Conservation (phyloP, 2,797 vertebrate genomes). For the Craterocephalus amniculus region DNA sequence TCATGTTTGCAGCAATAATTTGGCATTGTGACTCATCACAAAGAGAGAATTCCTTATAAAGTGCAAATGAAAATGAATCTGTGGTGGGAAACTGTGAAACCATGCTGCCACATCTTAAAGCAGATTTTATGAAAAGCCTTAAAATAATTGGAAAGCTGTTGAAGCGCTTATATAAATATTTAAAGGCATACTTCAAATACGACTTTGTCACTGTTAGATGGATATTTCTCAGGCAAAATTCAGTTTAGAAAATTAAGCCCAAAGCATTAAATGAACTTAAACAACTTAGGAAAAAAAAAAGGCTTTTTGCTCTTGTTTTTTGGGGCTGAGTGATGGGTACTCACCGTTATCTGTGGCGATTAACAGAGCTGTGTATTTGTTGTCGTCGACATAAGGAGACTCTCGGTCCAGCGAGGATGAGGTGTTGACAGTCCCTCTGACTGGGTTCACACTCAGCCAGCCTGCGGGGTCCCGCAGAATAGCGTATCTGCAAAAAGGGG, state of each 20-base stretch:
- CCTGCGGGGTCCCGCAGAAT: slow-evolving; percentile 91
- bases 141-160: slow-evolving; percentile 1
- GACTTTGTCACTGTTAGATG: not conserved
- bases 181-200: not conserved
- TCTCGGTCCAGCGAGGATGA: slow-evolving; percentile 91
- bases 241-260: not conserved
- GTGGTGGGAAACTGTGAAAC: not conserved
- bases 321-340: slow-evolving; percentile 39
- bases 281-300: not conserved
- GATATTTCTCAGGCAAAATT: not conserved
- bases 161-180: not conserved
- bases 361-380: slow-evolving; percentile 92
- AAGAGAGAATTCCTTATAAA: slow-evolving; percentile 17
- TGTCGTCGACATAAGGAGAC: slow-evolving; percentile 90
- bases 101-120: not conserved
- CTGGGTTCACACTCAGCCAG: slow-evolving; percentile 94
- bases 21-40: not conserved
- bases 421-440: slow-evolving; percentile 93
- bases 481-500: slow-evolving; percentile 84
- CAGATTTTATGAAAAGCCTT: not conserved
- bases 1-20: not conserved
- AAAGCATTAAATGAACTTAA: not conserved
- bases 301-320: too few relatives aligned
- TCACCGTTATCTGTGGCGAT: slow-evolving; percentile 95
- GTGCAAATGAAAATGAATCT: slow-evolving; percentile 5